Base-by-base conservation (phyloP, 2,797 vertebrate genomes). In the Gymnoscopelus microlampas region DNA sequence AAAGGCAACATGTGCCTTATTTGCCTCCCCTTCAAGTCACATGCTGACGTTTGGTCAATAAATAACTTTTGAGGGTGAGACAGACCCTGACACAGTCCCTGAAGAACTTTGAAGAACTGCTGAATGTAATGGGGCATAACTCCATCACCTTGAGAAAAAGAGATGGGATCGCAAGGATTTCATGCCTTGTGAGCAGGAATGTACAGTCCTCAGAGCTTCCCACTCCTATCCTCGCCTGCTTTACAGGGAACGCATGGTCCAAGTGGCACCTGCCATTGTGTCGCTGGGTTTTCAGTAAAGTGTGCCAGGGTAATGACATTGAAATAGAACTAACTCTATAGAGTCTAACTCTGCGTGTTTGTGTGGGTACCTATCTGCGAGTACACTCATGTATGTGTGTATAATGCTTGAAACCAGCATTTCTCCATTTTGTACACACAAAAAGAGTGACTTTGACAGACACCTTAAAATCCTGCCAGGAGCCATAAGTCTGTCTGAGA, bases 401-500 rank as follows among this genome's bases (percentile, higher is more conserved):
- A 13, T 3, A 48, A n/a, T 57, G n/a, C 53, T 19, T 53, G 8
- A 44, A 8, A 44, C 5, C 7, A 44, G 32, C 1, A 4, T 66
- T 26, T 26, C 14, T 53, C 56, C 39, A 44, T 35, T 48, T 49
- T 49, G 1, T 51, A 24, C 8, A 23, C 12, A 62, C 29, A 61
- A 44, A 62, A 49, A 48, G 5, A 29, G 6, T 2, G 12, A 8
- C 3, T 63, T 35, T 53, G 65, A 67, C 32, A 29, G 64, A 68
- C 60, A 14, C n/a, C 26, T 53, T 26, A 1, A 1, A n/a, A 14
- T 53, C 14, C 53, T 23, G 0, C 14, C 11, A 53, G 65, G 59
- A 55, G 53, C 53, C 53, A 23, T 44, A 9, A 3, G 44, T 73
- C 58, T 5, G 62, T 50, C 65, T 12, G 50, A 44, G 53, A 32